Evolutionary conservation across 1,140 invertebrate genomes (phyloP).

Genomic region (Dryas iulia): DNA sequence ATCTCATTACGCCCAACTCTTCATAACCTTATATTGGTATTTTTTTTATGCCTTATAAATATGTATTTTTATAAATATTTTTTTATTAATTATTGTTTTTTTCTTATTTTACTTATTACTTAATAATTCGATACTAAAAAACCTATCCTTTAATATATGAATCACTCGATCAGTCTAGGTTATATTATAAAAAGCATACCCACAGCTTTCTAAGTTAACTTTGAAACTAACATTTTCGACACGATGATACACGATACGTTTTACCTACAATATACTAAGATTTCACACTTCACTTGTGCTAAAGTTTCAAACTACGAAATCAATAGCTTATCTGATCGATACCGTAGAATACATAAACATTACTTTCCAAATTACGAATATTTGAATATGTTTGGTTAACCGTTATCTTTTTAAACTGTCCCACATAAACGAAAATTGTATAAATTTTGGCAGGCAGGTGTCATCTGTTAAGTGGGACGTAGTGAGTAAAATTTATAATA

Average conservation of each 20-base stretch:
- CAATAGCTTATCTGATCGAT: not conserved
- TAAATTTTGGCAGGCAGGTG: not conserved
- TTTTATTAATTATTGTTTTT: no score
- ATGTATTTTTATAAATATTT: no score
- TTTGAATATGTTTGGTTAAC: not conserved
- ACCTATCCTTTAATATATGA: no score
- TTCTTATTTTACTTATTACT: no score
- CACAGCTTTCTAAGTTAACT: not conserved
- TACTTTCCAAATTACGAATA: not conserved
- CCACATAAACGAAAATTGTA: not conserved
- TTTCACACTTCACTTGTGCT: not conserved
- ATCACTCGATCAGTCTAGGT: no score
- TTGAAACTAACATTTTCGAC: not conserved
- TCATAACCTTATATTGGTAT: no score
- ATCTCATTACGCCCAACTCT: no score
- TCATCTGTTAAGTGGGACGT: not conserved
- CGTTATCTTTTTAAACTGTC: not conserved
- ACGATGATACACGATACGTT: not conserved
- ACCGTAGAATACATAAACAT: not conserved
- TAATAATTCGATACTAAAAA: no score
- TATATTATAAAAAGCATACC: no score
- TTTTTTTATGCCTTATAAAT: no score
- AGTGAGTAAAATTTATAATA: not conserved
- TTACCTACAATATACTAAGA: not conserved
- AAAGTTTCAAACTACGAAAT: not conserved